phyloP scores from a whole-genome alignment of 2,797 vertebrate species.

The Acridotheres tristis region DNA sequence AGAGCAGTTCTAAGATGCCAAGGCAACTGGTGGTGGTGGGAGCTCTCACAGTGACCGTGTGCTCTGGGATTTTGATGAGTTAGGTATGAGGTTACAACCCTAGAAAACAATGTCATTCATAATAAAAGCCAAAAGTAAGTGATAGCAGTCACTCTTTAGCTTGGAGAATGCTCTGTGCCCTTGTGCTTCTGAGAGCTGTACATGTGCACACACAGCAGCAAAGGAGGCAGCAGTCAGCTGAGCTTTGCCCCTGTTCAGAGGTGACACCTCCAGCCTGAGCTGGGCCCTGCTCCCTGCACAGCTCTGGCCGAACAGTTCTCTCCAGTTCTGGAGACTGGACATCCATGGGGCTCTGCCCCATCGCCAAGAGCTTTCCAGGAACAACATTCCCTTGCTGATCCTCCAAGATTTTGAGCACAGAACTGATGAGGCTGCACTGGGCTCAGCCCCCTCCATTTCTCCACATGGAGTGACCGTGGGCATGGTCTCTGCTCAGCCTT shows the following conservation, averaged over 20 bases:
- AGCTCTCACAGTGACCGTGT: accelerated
- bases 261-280: neutral
- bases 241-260: neutral
- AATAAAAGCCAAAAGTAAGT: neutral
- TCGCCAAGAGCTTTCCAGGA: neutral
- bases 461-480: accelerated
- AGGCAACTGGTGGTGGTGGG: neutral
- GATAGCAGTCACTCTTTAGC: neutral
- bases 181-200: neutral
- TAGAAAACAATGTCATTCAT: neutral
- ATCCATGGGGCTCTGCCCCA: neutral
- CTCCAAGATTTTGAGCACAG: neutral
- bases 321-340: neutral
- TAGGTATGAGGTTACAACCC: neutral
- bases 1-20: neutral
- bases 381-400: neutral
- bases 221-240: neutral
- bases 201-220: neutral
- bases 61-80: neutral
- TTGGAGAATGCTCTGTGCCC: neutral
- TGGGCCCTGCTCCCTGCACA: neutral
- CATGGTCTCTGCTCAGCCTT: neutral
- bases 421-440: neutral
- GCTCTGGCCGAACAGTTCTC: neutral
- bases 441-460: neutral